Conservation (phyloP, 2,113 vertebrate species). For the Saiga tatarica region DNA sequence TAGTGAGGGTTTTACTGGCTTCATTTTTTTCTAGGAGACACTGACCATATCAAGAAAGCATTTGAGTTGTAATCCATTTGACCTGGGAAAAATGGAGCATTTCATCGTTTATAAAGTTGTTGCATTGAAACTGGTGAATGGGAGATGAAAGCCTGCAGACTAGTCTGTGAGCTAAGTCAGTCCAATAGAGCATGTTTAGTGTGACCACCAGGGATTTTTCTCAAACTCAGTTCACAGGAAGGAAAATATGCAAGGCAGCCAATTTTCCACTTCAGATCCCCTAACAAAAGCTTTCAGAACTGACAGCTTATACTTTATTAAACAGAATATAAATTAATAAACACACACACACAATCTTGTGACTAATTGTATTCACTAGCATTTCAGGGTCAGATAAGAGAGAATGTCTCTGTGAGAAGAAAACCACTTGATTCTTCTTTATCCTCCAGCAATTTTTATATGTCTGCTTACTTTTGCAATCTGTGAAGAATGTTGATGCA, state of each 20-base stretch:
- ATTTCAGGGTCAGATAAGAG: slow-evolving; percentile 17
- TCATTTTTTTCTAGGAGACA: not conserved
- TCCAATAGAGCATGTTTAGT: not conserved
- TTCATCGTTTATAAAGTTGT: not conserved
- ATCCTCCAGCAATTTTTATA: not conserved
- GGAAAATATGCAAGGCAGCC: slow-evolving; percentile 30
- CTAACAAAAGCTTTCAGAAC: slow-evolving; percentile 46
- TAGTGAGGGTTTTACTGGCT: not conserved
- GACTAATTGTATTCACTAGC: slow-evolving; percentile 36
- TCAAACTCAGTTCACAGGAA: not conserved
- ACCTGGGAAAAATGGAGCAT: not conserved
- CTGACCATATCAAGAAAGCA: not conserved
- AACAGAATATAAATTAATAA: slow-evolving; percentile 63
- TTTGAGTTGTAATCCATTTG: not conserved
- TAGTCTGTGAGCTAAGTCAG: not conserved
- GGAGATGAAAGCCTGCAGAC: not conserved
- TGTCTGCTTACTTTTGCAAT: not conserved
- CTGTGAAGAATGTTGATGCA: not conserved
- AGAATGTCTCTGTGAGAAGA: not conserved
- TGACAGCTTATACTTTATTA: slow-evolving; percentile 63
- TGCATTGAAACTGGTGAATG: not conserved
- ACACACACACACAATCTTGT: not conserved
- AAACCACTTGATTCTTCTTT: not conserved
- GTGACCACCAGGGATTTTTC: slow-evolving; percentile 30
- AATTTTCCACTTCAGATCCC: slow-evolving; percentile 47